These are phyloP conservation scores for Beaufortia kweichowensis DNA, from an alignment of 2,113 vertebrate species.

Conservation along the genomic window DNA sequence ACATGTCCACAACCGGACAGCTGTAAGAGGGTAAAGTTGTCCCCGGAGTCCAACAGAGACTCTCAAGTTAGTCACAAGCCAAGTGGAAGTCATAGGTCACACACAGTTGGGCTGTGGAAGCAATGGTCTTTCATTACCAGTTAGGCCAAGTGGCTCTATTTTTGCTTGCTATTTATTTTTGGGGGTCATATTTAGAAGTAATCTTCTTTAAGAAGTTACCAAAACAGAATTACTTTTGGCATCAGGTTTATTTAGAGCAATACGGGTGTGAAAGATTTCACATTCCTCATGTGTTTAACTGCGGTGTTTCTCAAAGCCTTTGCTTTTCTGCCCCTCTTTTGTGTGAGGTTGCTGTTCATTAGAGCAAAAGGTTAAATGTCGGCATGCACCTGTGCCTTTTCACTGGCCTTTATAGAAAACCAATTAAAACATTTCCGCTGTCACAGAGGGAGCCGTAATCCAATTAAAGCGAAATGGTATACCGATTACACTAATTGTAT, in stretches of 20 bases:
- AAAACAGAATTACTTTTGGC: background rate
- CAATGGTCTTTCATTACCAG: background rate
- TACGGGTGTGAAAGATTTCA: conserved; percentile 68
- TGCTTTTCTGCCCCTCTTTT: conserved; percentile 62
- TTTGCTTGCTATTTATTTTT: conserved; percentile 14
- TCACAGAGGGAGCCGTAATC: conserved; percentile 49
- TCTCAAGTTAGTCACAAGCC: conserved; percentile 39
- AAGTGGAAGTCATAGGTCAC: conserved; percentile 43
- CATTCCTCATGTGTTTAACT: conserved; percentile 75
- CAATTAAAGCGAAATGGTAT: conserved; percentile 22
- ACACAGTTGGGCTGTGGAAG: background rate
- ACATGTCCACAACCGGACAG: conserved; percentile 28
- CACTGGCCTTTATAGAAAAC: conserved; percentile 45
- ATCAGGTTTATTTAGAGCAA: background rate
- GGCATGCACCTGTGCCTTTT: conserved; percentile 68
- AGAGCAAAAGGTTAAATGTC: conserved; percentile 65
- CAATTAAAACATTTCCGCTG: conserved; percentile 56
- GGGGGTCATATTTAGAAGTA: conserved; percentile 23
- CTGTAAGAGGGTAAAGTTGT: conserved; percentile 9
- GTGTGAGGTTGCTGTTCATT: conserved; percentile 51
- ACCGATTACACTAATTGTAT: no score
- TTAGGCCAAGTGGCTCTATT: conserved; percentile 21
- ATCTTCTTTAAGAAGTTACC: conserved; percentile 13
- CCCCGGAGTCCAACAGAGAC: background rate
- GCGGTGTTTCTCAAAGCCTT: conserved; percentile 62